Base-by-base conservation (phyloP, 30 jellyfish, hydroid and myxozoan genomes). In the Chrysaora quinquecirrha region DNA sequence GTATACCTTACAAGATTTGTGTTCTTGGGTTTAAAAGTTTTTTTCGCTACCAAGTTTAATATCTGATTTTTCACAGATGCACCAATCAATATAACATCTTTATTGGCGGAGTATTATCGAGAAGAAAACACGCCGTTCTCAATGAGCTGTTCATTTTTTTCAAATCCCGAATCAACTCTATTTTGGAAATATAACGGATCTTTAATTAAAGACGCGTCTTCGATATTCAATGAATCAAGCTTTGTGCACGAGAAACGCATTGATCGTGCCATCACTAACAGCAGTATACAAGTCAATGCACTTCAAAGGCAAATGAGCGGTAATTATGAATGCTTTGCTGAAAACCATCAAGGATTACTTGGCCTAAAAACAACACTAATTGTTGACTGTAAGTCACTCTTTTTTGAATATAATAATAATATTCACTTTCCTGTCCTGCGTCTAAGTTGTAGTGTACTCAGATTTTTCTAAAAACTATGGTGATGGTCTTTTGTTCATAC, bases 331-430 rank as follows among this genome's bases (percentile, higher is more conserved):
- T 83, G 94, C 35, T 27, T 35, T 58, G 94, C 84, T 12, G 43
- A 48, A 19, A 83, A 83, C 63, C 87, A 52, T 34, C 86, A 70
- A 54, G 94, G 94, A 18, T 18, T n/a, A 16, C 14, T 24, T 3
- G 31, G 63, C 10, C 23, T 25, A 30, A 0, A 48, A n/a, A 32
- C 74, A 11, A 25, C 72, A 1, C 34, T 71, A 19, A 28, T 73
- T 34, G 94, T 83, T 1, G 49, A 83, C 50, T 83, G 94, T 83
- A 62, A 50, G 94, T 71, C n/a, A n/a, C n/a, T n/a, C n/a, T n/a
- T n/a, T n/a, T n/a, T n/a, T n/a, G n/a, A n/a, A n/a, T n/a, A n/a
- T 43, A 2, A 0, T 29, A 71, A 16, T 16, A 38, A 16, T 66
- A 19, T 66, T 25, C 60, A 7, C 30, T 2, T 28, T 27, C 1